These are phyloP conservation scores for Malacoctenus gilli DNA, from an alignment of 2,797 vertebrate genomes.

Conservation along the genomic window DNA sequence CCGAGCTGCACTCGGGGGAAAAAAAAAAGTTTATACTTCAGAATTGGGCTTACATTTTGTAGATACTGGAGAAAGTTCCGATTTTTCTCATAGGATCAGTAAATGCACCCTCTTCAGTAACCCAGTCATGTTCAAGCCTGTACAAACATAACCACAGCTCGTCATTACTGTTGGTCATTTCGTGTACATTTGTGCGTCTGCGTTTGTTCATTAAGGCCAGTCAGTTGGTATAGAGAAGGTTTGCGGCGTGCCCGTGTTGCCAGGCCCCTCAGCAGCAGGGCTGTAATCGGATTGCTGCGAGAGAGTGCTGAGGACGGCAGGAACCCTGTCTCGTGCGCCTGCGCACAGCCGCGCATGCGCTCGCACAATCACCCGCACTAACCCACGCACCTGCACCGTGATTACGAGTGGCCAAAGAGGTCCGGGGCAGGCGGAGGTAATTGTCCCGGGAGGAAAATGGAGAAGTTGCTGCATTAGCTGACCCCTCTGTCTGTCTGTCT, in stretches of 20 bases:
- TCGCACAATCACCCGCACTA: slow-evolving; percentile 11
- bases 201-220: too few relatives aligned
- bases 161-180: too few relatives aligned
- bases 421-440: slow-evolving; percentile 67
- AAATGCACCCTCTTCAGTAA: too few relatives aligned
- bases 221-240: slow-evolving; percentile 11
- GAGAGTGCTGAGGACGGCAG: slow-evolving; percentile 78
- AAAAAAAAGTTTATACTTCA: too few relatives aligned
- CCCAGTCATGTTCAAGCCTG: too few relatives aligned
- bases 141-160: too few relatives aligned
- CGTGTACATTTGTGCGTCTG: too few relatives aligned
- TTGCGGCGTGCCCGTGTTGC: slow-evolving; percentile 58
- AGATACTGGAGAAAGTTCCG: too few relatives aligned
- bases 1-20: too few relatives aligned
- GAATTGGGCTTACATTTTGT: too few relatives aligned
- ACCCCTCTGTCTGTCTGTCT: slow-evolving; percentile 47
- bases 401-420: slow-evolving; percentile 75
- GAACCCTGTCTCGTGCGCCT: slow-evolving; percentile 51
- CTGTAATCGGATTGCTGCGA: slow-evolving; percentile 78
- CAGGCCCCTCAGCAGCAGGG: slow-evolving; percentile 56
- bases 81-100: too few relatives aligned
- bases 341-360: slow-evolving; percentile 12
- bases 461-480: slow-evolving; percentile 63
- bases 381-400: slow-evolving; percentile 69
- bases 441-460: slow-evolving; percentile 68